Base-by-base conservation (phyloP, 1,140 invertebrate species). In the Lepidurus arcticus region DNA sequence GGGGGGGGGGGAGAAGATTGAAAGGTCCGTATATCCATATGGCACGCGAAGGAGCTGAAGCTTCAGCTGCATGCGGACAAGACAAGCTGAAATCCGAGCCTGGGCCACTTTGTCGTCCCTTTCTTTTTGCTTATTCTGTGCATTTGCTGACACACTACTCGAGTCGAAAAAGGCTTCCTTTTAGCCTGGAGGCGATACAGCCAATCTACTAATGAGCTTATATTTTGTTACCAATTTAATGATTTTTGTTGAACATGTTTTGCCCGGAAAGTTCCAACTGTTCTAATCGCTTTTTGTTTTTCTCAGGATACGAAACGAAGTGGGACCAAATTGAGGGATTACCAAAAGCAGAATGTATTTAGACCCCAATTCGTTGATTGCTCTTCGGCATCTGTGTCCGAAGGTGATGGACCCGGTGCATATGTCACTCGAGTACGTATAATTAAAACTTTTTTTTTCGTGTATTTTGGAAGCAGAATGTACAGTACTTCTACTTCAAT, bases 11-110 rank as follows among this genome's bases (percentile, higher is more conserved):
- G 1, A 65, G 13, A 65, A 65, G 16, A 65, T 65, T 65, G 53
- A 65, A 21, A 65, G 53, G 13, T 16, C 53, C 53, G 3, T 65
- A 65, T 13, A 65, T 65, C 53, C 53, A 65, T 65, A 65, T 65
- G 53, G 53, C 53, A 65, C 53, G 53, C 53, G 53, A 13, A 21
- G 53, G 53, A 65, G 53, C 21, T 21, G 10, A 21, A 16, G 53
- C 53, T 21, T 65, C 53, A 65, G 53, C 53, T 65, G 2, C 53
- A 65, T 65, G 53, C 13, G 53, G 53, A 65, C 53, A 65, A 65
- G 53, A 65, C 53, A 65, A 65, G 53, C 53, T 65, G 53, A 65
- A 65, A 65, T 65, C 13, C 53, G 53, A 65, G 53, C 53, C 21
- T 65, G 16, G 53, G 9, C 53, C 53, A 65, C 53, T 65, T 65